Evolutionary conservation across 2,113 vertebrate genomes (phyloP), one percentile per base, ranked within the genome.

Genomic region (Antigone vipio): DNA sequence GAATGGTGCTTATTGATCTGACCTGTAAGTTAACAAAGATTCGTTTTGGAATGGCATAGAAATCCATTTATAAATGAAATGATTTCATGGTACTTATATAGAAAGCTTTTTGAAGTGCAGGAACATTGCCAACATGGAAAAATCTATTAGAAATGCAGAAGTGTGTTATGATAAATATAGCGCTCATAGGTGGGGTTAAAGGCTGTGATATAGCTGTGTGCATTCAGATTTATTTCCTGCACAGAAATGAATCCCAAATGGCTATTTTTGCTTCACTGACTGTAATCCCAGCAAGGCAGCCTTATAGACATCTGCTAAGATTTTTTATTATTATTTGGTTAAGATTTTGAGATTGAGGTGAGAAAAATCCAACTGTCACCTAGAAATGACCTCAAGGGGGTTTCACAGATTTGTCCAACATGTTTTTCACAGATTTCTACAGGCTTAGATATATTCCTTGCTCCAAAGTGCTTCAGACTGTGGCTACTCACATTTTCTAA

Each of bases 171-270:
- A 96, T 84, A 95, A 95, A 92, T 93, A 60, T 24, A 88, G 64
- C 55, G 12, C 67, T 95, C 56, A 68, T 81, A 92, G 85, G 49
- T 91, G 40, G 34, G 91, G 89, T 93, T 95, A 93, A 96, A 76
- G 81, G 79, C 83, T 93, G 22, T 85, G 89, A 55, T 91, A 47
- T 50, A 85, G 45, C 64, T 84, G 30, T 85, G 45, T 82, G 66
- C 34, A 30, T 92, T 96, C 62, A 44, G 62, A 74, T 96, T 94
- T 97, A 94, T 92, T 97, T 95, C 92, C 89, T 93, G 80, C 83
- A 81, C 71, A 76, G 77, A 78, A 96, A 94, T 92, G 53, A 92
- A 89, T 75, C 85, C 77, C 85, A 85, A 69, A 17, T 83, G 47
- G 55, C 68, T 91, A 16, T 92, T 89, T 92, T 95, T 96, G 92